Evolutionary conservation across 2,113 vertebrate genomes (phyloP).

Genomic region (Alces alces): DNA sequence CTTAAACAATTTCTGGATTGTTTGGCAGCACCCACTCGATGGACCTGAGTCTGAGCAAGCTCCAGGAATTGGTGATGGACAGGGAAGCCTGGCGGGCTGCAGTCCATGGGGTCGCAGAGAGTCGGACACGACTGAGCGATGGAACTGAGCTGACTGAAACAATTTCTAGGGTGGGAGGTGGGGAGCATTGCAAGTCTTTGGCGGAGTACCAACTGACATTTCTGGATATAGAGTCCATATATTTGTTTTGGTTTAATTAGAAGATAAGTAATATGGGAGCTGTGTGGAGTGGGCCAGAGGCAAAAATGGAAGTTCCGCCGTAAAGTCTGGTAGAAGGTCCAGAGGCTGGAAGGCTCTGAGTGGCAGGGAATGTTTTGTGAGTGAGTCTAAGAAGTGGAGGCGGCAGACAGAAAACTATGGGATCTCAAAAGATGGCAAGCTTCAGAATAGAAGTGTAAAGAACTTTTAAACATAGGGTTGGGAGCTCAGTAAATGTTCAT

Average conservation of each 20-base stretch:
- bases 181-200: neutral
- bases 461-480: slow-evolving; percentile 52
- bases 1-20: neutral
- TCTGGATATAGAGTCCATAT: neutral
- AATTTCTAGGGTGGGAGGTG: neutral
- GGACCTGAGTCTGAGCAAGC: neutral
- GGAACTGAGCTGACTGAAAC: neutral
- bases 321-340: neutral
- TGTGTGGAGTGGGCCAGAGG: neutral
- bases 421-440: neutral
- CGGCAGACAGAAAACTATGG: neutral
- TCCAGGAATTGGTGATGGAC: neutral
- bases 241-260: slow-evolving; percentile 9
- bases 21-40: neutral
- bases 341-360: neutral
- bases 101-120: neutral
- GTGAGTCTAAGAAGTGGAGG: slow-evolving; percentile 29
- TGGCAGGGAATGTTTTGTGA: neutral
- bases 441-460: slow-evolving; percentile 7
- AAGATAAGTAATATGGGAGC: neutral
- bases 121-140: neutral
- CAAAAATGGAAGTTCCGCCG: neutral
- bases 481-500: slow-evolving; percentile 35
- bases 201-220: neutral
- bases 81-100: neutral